Conservation (phyloP, 2,888 invertebrate genomes). For the Deroplatys truncata region DNA sequence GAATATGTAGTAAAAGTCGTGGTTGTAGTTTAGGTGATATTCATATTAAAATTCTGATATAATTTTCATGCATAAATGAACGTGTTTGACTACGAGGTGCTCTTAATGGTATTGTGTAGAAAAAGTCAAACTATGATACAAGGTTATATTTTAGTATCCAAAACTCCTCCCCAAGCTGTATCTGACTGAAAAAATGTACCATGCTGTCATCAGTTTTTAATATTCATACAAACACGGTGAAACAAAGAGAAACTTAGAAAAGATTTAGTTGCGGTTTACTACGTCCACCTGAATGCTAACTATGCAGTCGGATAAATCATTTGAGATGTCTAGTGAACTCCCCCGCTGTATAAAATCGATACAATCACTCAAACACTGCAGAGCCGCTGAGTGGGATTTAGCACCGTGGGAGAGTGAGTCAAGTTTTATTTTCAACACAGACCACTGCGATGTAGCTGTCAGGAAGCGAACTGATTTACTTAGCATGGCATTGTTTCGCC, state of each 20-base stretch:
- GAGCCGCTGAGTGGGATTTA: background rate
- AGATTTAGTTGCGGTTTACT: background rate
- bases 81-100: no score
- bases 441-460: background rate
- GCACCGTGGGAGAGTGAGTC: background rate
- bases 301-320: background rate
- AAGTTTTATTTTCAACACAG: background rate
- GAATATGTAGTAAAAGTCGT: no score
- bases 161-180: no score
- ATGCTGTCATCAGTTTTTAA: no score
- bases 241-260: background rate
- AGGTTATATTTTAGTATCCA: no score
- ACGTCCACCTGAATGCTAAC: background rate
- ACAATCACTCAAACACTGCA: background rate
- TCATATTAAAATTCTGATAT: no score
- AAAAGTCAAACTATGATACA: no score
- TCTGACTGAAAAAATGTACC: no score
- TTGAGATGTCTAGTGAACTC: background rate
- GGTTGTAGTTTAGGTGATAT: no score
- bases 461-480: background rate
- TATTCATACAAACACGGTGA: background rate
- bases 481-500: background rate
- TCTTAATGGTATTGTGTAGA: no score
- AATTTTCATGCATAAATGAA: no score
- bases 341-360: background rate